phyloP scores from a whole-genome alignment of 2,888 invertebrate species.

The Sepioteuthis lessoniana region DNA sequence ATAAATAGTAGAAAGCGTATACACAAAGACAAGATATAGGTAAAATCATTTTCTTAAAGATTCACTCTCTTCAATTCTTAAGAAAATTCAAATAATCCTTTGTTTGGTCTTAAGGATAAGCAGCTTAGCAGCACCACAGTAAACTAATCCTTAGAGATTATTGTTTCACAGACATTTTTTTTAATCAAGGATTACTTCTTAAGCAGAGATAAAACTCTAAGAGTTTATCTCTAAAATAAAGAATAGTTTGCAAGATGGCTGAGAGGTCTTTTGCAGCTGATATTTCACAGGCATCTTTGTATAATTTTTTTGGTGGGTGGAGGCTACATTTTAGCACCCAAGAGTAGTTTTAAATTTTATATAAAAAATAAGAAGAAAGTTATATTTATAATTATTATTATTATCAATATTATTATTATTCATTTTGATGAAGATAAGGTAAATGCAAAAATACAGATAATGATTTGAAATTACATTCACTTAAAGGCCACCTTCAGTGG shows the following conservation, averaged over 20 bases:
- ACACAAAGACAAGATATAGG: background rate
- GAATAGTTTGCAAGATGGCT: background rate
- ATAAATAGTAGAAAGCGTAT: background rate
- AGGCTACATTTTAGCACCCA: background rate
- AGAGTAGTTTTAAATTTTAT: background rate
- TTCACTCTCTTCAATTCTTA: background rate
- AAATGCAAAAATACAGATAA: background rate
- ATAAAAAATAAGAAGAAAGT: background rate
- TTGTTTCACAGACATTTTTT: background rate
- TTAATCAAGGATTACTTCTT: background rate
- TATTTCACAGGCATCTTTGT: background rate
- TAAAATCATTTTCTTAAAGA: background rate
- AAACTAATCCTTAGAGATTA: background rate
- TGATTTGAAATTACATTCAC: too few relatives aligned
- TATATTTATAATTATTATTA: too few relatives aligned
- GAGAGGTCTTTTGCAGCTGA: background rate
- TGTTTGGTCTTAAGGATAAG: conserved; percentile 33
- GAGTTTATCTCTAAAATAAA: conserved; percentile 18
- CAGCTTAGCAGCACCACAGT: background rate
- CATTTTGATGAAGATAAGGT: background rate
- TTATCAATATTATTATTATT: background rate
- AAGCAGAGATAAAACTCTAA: background rate
- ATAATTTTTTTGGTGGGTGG: background rate
- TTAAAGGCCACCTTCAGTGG: too few relatives aligned
- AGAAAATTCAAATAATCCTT: conserved; percentile 33